phyloP scores from a whole-genome alignment of 2,797 vertebrate species.

The Cygnus olor region DNA sequence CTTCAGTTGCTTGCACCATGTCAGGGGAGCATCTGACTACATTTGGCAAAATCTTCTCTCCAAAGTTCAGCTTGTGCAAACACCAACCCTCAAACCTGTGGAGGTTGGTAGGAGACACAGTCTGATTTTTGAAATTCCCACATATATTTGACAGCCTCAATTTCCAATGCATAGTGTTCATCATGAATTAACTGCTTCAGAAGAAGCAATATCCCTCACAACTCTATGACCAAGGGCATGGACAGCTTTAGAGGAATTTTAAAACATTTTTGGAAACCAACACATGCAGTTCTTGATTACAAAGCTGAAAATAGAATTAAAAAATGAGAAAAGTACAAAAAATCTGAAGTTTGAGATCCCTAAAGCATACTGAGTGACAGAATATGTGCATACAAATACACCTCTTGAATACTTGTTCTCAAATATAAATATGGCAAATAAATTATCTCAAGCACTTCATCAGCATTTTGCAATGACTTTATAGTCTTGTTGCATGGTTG shows the following conservation, averaged over 20 bases:
- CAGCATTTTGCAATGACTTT: neutral
- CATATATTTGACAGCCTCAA: neutral
- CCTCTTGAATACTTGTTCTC: neutral
- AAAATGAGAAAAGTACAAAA: neutral
- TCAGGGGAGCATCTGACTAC: neutral
- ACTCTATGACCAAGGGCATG: neutral
- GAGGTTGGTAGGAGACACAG: neutral
- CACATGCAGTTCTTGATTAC: neutral
- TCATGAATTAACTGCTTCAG: neutral
- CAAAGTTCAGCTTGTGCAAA: neutral
- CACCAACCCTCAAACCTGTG: neutral
- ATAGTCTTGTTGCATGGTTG: neutral
- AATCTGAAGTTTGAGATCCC: neutral
- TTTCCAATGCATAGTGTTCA: neutral
- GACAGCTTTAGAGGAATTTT: neutral
- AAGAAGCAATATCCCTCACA: neutral
- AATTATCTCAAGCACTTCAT: neutral
- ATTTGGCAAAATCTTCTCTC: neutral
- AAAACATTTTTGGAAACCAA: neutral
- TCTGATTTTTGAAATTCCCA: neutral
- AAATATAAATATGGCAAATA: neutral
- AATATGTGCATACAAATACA: no score
- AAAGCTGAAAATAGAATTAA: neutral
- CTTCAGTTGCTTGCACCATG: neutral
- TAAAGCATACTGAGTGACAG: neutral